phyloP scores from a whole-genome alignment of 2,113 vertebrate species.

The Todiramphus saurophagus region DNA sequence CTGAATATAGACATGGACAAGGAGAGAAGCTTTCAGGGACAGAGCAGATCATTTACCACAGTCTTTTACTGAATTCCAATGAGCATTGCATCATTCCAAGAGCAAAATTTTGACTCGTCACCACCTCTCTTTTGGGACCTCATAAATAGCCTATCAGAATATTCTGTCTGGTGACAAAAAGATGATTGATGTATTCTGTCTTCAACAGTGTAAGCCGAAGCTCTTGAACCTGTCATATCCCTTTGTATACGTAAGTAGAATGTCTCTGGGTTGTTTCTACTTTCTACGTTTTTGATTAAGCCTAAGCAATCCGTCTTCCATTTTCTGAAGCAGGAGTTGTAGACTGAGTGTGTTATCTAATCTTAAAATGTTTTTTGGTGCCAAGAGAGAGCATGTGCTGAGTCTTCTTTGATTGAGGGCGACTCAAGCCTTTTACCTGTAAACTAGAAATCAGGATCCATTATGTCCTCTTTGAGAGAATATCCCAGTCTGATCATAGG shows the following conservation, averaged over 20 bases:
- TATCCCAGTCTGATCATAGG: background rate
- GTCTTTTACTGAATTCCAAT: background rate
- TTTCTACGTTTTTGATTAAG: background rate
- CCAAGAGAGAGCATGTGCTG: background rate
- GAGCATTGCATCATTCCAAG: background rate
- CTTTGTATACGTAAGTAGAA: conserved; percentile 73
- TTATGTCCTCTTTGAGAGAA: background rate
- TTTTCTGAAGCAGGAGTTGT: background rate
- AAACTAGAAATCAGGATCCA: background rate
- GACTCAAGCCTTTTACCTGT: background rate
- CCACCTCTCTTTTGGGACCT: background rate
- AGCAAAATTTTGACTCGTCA: background rate
- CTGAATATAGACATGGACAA: background rate
- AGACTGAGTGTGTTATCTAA: background rate
- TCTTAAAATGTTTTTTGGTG: background rate
- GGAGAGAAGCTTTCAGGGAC: background rate
- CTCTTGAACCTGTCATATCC: conserved; percentile 72
- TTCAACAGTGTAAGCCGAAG: conserved; percentile 70
- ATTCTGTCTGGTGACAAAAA: background rate
- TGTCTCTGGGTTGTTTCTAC: background rate
- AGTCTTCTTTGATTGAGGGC: background rate
- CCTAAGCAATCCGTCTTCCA: background rate
- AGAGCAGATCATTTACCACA: background rate
- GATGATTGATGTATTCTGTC: background rate
- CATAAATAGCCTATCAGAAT: conserved; percentile 19